Conservation (phyloP, 2,888 invertebrate species). For the Cheilosia grossa region DNA sequence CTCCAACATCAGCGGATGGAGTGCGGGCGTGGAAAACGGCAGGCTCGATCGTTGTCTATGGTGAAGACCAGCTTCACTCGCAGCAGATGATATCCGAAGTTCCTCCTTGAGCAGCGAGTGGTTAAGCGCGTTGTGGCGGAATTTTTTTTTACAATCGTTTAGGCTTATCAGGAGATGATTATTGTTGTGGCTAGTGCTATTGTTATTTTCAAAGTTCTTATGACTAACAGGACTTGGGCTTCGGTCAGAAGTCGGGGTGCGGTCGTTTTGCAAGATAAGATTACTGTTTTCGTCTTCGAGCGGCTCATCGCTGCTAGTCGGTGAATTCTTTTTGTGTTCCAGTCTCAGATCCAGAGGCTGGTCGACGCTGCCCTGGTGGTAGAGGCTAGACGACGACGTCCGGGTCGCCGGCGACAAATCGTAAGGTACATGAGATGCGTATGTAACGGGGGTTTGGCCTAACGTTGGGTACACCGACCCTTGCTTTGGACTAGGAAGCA, state of each 20-base stretch:
- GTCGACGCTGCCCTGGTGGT: constrained; percentile 84
- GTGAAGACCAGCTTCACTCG: constrained; percentile 66
- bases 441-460: constrained; percentile 84
- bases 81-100: constrained; percentile 63
- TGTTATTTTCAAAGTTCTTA: constrained; percentile 76
- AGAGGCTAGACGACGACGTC: constrained; percentile 80
- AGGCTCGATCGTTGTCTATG: constrained; percentile 76
- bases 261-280: constrained; percentile 84
- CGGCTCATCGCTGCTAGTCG: constrained; percentile 78
- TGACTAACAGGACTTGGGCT: constrained; percentile 84
- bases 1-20: constrained; percentile 89
- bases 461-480: constrained; percentile 89
- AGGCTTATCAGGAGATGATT: constrained; percentile 69
- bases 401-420: constrained; percentile 85
- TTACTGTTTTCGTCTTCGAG: constrained; percentile 95
- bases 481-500: constrained; percentile 90
- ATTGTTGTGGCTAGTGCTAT: constrained; percentile 72
- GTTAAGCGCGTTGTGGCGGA: constrained; percentile 65
- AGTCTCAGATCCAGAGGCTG: constrained; percentile 95
- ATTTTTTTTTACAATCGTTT: constrained; percentile 72
- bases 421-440: constrained; percentile 86
- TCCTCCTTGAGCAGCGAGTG: constrained; percentile 74
- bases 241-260: constrained; percentile 77
- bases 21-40: constrained; percentile 83
- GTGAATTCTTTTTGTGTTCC: constrained; percentile 89